Base-by-base conservation (phyloP, 92 coral and sea anemone genomes). In the Bergia puertoricense region DNA sequence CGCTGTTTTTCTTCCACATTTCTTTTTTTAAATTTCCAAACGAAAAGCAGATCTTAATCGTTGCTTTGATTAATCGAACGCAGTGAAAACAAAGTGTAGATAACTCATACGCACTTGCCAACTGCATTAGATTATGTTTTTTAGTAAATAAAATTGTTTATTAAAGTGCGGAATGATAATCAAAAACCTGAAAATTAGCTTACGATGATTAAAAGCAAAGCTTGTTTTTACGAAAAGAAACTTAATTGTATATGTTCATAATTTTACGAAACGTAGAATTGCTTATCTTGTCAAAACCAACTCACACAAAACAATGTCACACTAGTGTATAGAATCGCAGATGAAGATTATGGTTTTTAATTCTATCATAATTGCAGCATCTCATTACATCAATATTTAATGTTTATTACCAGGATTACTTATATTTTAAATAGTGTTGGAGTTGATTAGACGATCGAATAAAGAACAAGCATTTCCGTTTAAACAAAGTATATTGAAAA, bases 341-440 rank as follows among this genome's bases (percentile, higher is more conserved):
- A 79, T 77, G 30, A 79, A 48, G 36, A 43, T 45, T 42, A 40
- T 16, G 23, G 44, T 18, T 76, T 22, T 42, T 11, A 76, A 76
- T 40, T 50, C 66, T 8, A 44, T 62, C 41, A n/a, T 46, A 79
- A 79, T 79, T 79, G 67, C 65, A 50, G 15, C 57, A 74, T 79
- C 82, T 79, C 82, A 48, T 48, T 79, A 50, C 82, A 79, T 79
- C 40, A 79, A 79, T 20, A 38, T 79, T 79, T 79, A 79, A 79
- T 79, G 37, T 23, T 48, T 48, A 38, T 50, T 79, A 30, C 30
- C 30, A 30, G 30, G 30, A 30, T 30, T 30, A 48, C 36, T 57
- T 46, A 38, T 79, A 30, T 56, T 46, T 79, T 46, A 79, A n/a
- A 79, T 77, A 23, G 78, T n/a, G 36, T 30, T 45, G 20, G 40